phyloP scores from a whole-genome alignment of 2,888 invertebrate genomes.

The Pheosia tremula region DNA sequence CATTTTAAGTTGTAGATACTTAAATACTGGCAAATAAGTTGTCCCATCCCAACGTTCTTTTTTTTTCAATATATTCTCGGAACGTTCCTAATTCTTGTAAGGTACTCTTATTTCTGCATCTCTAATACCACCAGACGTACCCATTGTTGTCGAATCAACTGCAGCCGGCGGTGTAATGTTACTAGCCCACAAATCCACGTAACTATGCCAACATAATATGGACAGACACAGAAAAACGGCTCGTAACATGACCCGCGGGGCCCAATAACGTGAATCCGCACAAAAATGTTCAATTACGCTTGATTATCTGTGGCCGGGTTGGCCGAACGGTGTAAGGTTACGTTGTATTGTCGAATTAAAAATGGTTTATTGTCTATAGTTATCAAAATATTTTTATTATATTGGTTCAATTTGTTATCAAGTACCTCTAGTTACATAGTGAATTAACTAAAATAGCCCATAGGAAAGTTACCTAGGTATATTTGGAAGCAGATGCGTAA shows the following conservation, averaged over 20 bases:
- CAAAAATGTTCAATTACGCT: constrained; percentile 9
- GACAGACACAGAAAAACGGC: not conserved
- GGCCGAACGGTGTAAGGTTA: constrained; percentile 6
- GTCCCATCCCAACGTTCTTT: too few relatives aligned
- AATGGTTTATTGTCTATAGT: constrained; percentile 2
- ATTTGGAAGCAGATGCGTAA: too few relatives aligned
- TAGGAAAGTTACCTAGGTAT: too few relatives aligned
- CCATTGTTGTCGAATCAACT: constrained; percentile 6
- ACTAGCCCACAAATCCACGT: constrained; percentile 4
- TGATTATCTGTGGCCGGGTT: constrained; percentile 7
- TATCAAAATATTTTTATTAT: not conserved
- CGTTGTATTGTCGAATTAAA: constrained; percentile 7
- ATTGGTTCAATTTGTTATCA: too few relatives aligned
- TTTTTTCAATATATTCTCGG: not conserved
- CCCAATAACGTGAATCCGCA: constrained; percentile 2
- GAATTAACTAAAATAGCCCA: too few relatives aligned
- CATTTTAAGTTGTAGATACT: not conserved
- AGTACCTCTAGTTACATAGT: too few relatives aligned
- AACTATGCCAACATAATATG: not conserved
- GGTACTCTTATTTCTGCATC: not conserved
- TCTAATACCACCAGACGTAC: constrained; percentile 5
- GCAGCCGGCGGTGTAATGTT: constrained; percentile 8
- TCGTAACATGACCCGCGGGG: not conserved
- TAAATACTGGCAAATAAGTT: not conserved
- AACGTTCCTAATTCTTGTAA: not conserved